Evolutionary conservation across 2,888 invertebrate genomes (phyloP).

Genomic region (Cheiracanthium punctorium): DNA sequence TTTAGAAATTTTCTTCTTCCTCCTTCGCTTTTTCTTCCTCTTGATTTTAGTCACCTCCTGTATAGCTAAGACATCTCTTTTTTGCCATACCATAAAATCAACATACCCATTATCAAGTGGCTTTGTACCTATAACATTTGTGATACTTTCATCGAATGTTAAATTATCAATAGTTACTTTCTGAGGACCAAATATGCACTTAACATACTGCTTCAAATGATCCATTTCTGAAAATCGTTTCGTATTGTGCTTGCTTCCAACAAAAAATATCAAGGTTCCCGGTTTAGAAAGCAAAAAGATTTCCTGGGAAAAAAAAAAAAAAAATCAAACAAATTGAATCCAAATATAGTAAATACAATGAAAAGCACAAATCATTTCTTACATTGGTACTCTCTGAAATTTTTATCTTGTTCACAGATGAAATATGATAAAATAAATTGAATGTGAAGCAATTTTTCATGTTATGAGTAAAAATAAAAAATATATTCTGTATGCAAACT

Average conservation of each 20-base stretch:
- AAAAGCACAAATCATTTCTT: no score
- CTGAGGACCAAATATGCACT: neutral
- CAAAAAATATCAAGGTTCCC: conserved; percentile 7
- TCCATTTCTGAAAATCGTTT: neutral
- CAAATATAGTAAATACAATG: no score
- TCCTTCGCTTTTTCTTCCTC: neutral
- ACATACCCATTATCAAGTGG: neutral
- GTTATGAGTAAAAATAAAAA: no score
- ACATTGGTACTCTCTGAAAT: no score
- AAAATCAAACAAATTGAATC: neutral
- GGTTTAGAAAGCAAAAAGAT: neutral
- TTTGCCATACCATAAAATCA: conserved; percentile 3
- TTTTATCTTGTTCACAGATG: no score
- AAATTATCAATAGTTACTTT: neutral
- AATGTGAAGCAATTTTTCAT: no score
- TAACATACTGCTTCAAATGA: neutral
- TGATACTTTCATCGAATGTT: neutral
- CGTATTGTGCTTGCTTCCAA: neutral
- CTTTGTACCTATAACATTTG: neutral
- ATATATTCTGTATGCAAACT: no score
- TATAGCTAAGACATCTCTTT: neutral
- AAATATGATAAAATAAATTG: no score
- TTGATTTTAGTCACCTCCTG: no score
- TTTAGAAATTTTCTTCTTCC: neutral
- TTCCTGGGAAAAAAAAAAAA: neutral